These are phyloP conservation scores for Ennomos quercinarius DNA, from an alignment of 2,888 invertebrate genomes.

Conservation along the genomic window DNA sequence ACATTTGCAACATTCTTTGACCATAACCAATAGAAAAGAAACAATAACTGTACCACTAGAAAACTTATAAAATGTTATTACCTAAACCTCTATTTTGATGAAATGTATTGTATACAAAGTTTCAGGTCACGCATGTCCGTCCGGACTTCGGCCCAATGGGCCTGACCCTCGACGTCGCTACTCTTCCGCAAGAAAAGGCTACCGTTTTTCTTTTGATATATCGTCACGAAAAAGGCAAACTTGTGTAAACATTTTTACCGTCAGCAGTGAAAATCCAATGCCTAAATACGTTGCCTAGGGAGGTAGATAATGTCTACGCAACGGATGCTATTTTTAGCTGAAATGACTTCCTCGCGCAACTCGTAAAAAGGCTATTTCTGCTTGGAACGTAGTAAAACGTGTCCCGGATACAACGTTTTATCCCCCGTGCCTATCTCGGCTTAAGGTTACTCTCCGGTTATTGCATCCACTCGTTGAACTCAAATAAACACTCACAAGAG, in stretches of 20 bases:
- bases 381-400: conserved; percentile 60
- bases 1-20: no score
- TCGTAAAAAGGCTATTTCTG: conserved; percentile 65
- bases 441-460: conserved; percentile 53
- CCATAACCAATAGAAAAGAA: no score
- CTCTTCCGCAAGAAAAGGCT: conserved; percentile 30
- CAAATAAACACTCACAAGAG: conserved; percentile 54
- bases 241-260: conserved; percentile 28
- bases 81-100: neutral
- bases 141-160: conserved; percentile 14
- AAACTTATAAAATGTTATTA: no score
- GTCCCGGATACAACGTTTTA: conserved; percentile 55
- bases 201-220: conserved; percentile 30
- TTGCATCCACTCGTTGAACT: conserved; percentile 48
- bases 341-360: conserved; percentile 49
- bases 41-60: no score
- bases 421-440: conserved; percentile 53
- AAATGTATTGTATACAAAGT: neutral
- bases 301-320: conserved; percentile 35
- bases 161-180: conserved; percentile 27
- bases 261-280: conserved; percentile 9
- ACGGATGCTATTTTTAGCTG: conserved; percentile 48
- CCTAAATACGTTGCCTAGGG: conserved; percentile 29
- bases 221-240: conserved; percentile 27
- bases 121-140: conserved; percentile 25